A percentile compares a stretch with the other conserved stretches of the same genome.
Evolutionary conservation across 2,888 invertebrate genomes (phyloP).

Genomic region (Escarpia spicata): DNA sequence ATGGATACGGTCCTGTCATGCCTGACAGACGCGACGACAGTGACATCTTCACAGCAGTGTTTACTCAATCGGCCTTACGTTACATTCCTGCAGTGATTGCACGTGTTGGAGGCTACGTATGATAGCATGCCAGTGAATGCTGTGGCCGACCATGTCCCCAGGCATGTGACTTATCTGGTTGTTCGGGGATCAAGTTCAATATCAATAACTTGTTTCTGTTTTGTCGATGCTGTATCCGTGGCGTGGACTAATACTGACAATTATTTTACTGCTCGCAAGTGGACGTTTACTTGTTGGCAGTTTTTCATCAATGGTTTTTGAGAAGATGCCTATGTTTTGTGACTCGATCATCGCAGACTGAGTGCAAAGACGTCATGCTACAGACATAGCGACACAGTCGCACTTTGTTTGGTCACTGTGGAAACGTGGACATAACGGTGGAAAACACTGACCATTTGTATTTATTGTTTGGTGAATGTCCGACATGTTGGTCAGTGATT

Average conservation of each 20-base stretch:
- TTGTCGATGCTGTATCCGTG: background rate
- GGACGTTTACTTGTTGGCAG: background rate
- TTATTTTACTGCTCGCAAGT: background rate
- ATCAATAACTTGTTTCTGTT: slow-evolving; percentile 4
- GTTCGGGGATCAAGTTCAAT: slow-evolving; percentile 7
- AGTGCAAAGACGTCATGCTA: background rate
- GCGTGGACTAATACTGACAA: background rate
- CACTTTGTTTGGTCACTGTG: background rate
- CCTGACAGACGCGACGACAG: background rate
- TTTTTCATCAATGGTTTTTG: background rate
- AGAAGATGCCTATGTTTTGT: background rate
- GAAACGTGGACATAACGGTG: slow-evolving; percentile 1
- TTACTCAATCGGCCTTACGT: slow-evolving; percentile 10
- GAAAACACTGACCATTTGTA: slow-evolving; percentile 1
- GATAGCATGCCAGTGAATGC: background rate
- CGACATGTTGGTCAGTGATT: background rate
- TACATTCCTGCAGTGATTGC: slow-evolving; percentile 12
- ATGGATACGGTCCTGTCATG: background rate
- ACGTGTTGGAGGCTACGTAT: background rate
- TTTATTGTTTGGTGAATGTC: slow-evolving; percentile 11
- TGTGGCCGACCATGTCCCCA: background rate
- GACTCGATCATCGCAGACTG: background rate
- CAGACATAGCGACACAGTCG: background rate
- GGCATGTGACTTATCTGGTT: background rate
- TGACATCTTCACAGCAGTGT: background rate